phyloP scores from a whole-genome alignment of 2,113 vertebrate genomes.

The Passer domesticus region DNA sequence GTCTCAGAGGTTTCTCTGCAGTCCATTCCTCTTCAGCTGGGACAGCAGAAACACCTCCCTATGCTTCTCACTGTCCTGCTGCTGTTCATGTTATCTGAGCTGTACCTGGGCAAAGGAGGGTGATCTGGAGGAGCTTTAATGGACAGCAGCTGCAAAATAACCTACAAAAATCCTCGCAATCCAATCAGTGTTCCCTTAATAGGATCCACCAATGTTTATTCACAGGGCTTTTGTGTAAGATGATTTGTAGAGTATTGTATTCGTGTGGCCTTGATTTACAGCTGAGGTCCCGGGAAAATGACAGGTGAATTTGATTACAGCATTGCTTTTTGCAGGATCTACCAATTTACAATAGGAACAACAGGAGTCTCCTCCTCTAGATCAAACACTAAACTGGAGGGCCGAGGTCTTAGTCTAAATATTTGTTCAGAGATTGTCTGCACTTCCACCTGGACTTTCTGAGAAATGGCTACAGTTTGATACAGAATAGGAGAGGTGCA shows the following conservation, averaged over 20 bases:
- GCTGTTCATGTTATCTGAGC: background rate
- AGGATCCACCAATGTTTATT: constrained; percentile 57
- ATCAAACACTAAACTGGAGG: constrained; percentile 45
- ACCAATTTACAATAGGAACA: constrained; percentile 32
- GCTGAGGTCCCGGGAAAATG: background rate
- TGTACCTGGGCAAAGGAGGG: background rate
- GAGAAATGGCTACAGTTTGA: constrained; percentile 17
- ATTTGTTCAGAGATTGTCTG: constrained; percentile 54
- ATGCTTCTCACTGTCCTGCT: background rate
- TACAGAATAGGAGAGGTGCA: constrained; percentile 5
- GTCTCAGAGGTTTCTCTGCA: background rate
- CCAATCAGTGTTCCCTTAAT: constrained; percentile 55
- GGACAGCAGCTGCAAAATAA: constrained; percentile 57
- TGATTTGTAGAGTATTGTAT: constrained; percentile 29
- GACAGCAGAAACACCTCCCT: background rate
- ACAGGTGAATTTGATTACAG: constrained; percentile 36
- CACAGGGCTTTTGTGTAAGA: constrained; percentile 41
- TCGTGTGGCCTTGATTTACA: constrained; percentile 34
- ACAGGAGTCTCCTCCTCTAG: constrained; percentile 26
- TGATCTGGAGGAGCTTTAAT: constrained; percentile 2
- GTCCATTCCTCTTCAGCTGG: background rate
- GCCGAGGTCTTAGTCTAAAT: constrained; percentile 35
- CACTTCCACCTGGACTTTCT: constrained; percentile 3
- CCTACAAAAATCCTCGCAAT: constrained; percentile 53
- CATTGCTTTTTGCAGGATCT: constrained; percentile 16